Evolutionary conservation across 2,888 invertebrate genomes (phyloP), one percentile per base, ranked within the genome.

Genomic region (Pachydiplax longipennis): DNA sequence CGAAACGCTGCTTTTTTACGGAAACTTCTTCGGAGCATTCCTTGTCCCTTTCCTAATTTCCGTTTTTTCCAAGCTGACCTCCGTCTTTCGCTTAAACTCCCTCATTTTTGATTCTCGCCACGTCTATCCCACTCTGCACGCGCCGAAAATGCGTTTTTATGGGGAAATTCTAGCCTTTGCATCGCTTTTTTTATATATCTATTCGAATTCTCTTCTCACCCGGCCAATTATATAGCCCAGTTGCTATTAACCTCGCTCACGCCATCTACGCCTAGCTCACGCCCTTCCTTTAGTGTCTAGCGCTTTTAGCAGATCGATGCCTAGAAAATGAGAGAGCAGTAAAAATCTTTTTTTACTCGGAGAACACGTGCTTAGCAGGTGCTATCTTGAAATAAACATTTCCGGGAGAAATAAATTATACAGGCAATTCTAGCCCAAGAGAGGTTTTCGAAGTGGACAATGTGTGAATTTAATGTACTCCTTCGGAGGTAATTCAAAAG

Each of bases 131-230:
- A 53, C 87, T 37, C n/a, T 61, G 87, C 87, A 61, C 87, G 87
- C 87, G 87, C 87, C 87, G 61, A 87, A 87, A 87, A 61, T 87
- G 87, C 87, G 61, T 58, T 61, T 58, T 61, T 61, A 61, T 87
- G 37, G 37, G 48, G 37, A 87, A 87, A 87, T 61, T 87, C 87
- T 61, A 87, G 87, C 37, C 87, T 87, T 65, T 87, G 87, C 73
- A 73, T 73, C 73, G 73, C 13, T 6, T 73, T 73, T n/a, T 73
- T 73, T 25, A 15, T 73, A 73, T 58, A 37, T 87, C 58, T 58
- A 87, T 61, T 87, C 87, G 37, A 53, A 31, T 87, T 61, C 35
- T 87, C 61, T 87, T 87, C 87, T 65, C 87, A 87, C 37, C 87
- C 61, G 87, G 87, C 87, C 87, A 61, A 87, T 87, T 87, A 87